Base-by-base conservation (phyloP, 2,113 vertebrate species). In the Gallinago jamesoni region DNA sequence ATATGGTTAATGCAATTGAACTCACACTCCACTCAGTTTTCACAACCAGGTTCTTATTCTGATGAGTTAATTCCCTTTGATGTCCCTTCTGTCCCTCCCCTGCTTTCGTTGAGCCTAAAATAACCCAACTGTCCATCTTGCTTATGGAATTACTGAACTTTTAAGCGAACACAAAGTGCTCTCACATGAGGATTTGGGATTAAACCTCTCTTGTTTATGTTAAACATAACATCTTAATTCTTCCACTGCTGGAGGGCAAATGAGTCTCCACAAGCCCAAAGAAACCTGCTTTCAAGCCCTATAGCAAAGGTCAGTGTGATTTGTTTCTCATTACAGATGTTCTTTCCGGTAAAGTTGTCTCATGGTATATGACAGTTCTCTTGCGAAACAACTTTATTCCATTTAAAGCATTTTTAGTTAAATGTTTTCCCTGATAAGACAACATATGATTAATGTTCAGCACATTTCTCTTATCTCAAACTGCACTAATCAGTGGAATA, bases 141-240 rank as follows among this genome's bases (percentile, higher is more conserved):
- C 93, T 96, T 96, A 96, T 84, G 94, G 94, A 96, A 95, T 97
- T 96, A 97, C 77, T 92, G 91, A 94, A 97, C 84, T 93, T 95
- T 88, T 45, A 77, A 95, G 87, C 82, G 93, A 95, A 94, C 90
- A 96, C 83, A 94, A 96, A 97, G 92, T 94, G 95, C 81, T 91
- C 86, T 94, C 80, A 89, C 92, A 94, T 72, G 74, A 96, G 93
- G 93, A 94, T 94, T 96, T 95, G 87, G 89, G 93, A 97, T 96
- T 96, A 96, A 96, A 95, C 59, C 84, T 96, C 92, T 89, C 43
- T 66, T 96, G 90, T 95, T 96, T 96, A 79, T 91, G 89, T 96
- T 94, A 95, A 97, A 96, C 88, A 91, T 90, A 79, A 92, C 93
- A 86, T 93, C 81, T 95, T 96, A 92, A 95, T 97, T 96, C 93